Base-by-base conservation (phyloP, 2,113 vertebrate genomes). In the Coregonus clupeaformis region DNA sequence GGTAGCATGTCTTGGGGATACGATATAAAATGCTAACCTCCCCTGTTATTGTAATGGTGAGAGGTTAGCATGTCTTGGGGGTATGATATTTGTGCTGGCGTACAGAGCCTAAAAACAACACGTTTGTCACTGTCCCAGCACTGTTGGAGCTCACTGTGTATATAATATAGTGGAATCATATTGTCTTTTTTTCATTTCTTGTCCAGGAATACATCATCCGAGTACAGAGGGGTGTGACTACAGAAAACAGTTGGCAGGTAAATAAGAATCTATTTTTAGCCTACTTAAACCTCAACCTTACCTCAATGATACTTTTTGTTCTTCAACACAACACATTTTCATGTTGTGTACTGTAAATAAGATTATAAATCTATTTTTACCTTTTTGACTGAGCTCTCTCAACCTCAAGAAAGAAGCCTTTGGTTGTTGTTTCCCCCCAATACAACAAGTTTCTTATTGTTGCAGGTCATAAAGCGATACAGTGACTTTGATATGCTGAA, bases 231-330 rank as follows among this genome's bases (percentile, higher is more conserved):
- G 98, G 97, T 71, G 93, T 98, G 89, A 95, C 95, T 49, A 76
- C 91, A 77, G 97, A 99, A 79, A 98, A 97, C 90, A 97, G 93
- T 82, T 99, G 98, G 98, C 97, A 99, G 94, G 98, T 99, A 95
- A 94, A 87, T 57, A 0, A 57, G 49, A 73, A 74, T 80, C 24
- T 22, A 6, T 60, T 0, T 47, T 11, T 72, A 14, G 13, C 52
- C 14, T 16, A 55, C 49, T 55, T 55, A 59, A n/a, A n/a, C 57
- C n/a, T 2, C 3, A 14, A 16, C 47, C 12, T 42, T 27, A 27
- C 27, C 27, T 27, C 27, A 27, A 27, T 27, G 27, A 27, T 1
- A 52, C 16, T 52, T 18, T 52, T 14, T 52, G 14, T 52, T 52
- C 47, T 52, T 52, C 47, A 52, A 52, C 47, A 49, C 13, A 49